A percentile compares a stretch with the other conserved stretches of the same genome.
These are phyloP conservation scores for Eubasilissa regina DNA, from an alignment of 1,140 invertebrate genomes.

Conservation along the genomic window DNA sequence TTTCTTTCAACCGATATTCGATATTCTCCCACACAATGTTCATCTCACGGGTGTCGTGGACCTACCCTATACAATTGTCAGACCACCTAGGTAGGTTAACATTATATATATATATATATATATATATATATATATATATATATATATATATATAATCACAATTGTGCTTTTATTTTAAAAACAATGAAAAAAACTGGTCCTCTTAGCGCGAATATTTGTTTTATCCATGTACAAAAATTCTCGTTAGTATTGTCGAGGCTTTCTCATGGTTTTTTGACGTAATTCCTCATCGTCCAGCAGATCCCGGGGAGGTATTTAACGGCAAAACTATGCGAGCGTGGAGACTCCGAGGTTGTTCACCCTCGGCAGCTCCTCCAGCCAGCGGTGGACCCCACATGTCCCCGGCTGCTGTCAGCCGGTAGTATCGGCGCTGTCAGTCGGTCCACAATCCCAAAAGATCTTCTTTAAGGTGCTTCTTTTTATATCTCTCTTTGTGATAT, in stretches of 20 bases:
- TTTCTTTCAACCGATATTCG: too few relatives aligned
- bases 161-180: too few relatives aligned
- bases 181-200: too few relatives aligned
- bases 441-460: slow-evolving; percentile 1
- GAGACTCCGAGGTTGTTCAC: slow-evolving; percentile 1
- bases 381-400: background rate
- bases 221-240: too few relatives aligned
- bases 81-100: too few relatives aligned
- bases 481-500: slow-evolving; percentile 10
- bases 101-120: too few relatives aligned
- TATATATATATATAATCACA: too few relatives aligned
- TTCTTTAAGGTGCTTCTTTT: slow-evolving; percentile 7
- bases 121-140: too few relatives aligned
- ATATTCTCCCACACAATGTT: too few relatives aligned
- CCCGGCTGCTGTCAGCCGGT: background rate
- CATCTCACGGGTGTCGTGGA: too few relatives aligned
- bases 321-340: slow-evolving; percentile 10
- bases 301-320: slow-evolving; percentile 15
- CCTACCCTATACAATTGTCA: too few relatives aligned
- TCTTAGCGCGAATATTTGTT: too few relatives aligned
- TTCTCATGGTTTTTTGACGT: slow-evolving; percentile 2
- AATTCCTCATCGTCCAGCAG: slow-evolving; percentile 7
- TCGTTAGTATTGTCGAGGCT: background rate
- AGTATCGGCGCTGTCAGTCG: background rate
- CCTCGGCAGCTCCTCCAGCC: background rate